phyloP scores from a whole-genome alignment of 2,888 invertebrate species.

The Orthonevra nobilis region DNA sequence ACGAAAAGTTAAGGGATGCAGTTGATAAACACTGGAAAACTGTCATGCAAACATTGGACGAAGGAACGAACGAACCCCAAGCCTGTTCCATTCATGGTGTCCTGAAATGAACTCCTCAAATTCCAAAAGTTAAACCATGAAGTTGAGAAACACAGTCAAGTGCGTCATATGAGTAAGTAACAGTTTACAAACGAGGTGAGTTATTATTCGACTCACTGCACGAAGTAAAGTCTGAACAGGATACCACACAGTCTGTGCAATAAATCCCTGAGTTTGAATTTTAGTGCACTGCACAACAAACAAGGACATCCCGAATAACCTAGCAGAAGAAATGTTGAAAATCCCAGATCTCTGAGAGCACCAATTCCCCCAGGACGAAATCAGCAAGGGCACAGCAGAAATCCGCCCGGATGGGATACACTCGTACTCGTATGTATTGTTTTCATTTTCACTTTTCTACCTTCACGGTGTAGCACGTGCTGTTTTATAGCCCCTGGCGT shows the following conservation, averaged over 20 bases:
- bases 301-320: neutral
- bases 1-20: conserved; percentile 41
- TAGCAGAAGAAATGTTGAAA: too few relatives aligned
- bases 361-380: conserved; percentile 52
- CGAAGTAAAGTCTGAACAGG: neutral
- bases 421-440: conserved; percentile 4
- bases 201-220: neutral
- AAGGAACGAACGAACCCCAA: too few relatives aligned
- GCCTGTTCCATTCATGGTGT: conserved; percentile 25
- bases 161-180: conserved; percentile 8
- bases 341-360: too few relatives aligned
- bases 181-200: conserved; percentile 13
- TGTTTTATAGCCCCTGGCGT: conserved; percentile 52
- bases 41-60: too few relatives aligned
- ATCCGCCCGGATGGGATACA: neutral
- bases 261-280: conserved; percentile 21
- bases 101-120: conserved; percentile 41
- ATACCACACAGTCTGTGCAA: neutral
- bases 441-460: conserved; percentile 37
- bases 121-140: conserved; percentile 17
- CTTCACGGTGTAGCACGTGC: conserved; percentile 54
- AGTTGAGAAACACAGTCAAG: conserved; percentile 3
- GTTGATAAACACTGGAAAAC: conserved; percentile 40
- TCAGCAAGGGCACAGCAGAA: conserved; percentile 48
- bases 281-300: neutral